Base-by-base conservation (phyloP, 2,797 vertebrate species). In the Catharus ustulatus region DNA sequence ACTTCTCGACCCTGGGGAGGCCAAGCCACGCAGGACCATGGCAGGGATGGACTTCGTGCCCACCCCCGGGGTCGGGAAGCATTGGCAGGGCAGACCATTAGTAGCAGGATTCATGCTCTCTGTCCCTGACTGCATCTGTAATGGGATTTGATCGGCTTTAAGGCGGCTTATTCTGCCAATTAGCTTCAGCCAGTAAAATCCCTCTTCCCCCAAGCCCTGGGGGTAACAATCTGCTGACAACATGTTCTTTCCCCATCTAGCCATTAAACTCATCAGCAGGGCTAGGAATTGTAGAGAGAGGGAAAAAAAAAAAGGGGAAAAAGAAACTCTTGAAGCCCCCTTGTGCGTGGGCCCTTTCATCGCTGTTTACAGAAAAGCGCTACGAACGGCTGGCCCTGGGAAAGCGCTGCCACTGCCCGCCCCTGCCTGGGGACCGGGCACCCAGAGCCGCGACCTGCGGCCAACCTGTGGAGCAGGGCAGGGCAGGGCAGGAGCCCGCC, bases 191-290 rank as follows among this genome's bases (percentile, higher is more conserved):
- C 92, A 95, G 84, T 94, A 85, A 96, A 93, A 90, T 88, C 93
- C 66, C 80, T 92, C 93, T 95, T 95, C 66, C 72, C 86, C 57
- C 15, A 21, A 89, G 92, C 84, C 85, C 81, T n/a, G 61, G 73
- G 90, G 96, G 93, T 86, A 95, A 97, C 93, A 92, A 95, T 94
- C 93, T 94, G 89, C 96, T 96, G 87, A 90, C 80, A 93, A 79
- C 87, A 77, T 85, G 81, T 77, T 92, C 75, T 55, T 93, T 93
- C 75, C 54, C 80, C 34, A 90, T 80, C 52, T 46, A 62, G 63
- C 74, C 95, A 84, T 94, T 95, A 96, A 95, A 87, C 78, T 92
- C 82, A 80, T 71, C 84, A 83, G 87, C 51, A 20, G 40, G 77
- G 59, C 71, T 89, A 82, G 69, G 51, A 94, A 96, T 61, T 66